Evolutionary conservation across 2,113 vertebrate species (phyloP).

Genomic region (Pterocles burchelli): DNA sequence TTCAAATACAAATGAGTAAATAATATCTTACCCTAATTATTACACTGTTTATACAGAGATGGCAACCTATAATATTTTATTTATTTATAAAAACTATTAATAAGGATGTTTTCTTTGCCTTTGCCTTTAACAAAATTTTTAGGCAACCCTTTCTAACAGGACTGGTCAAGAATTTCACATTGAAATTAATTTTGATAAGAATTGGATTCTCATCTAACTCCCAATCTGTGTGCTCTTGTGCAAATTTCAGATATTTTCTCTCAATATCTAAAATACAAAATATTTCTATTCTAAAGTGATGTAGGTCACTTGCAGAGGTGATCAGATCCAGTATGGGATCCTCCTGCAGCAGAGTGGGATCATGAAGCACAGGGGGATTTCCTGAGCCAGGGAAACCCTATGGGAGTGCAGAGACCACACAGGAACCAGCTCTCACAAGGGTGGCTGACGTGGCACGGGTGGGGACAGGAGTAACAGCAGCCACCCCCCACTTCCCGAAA

Average conservation of each 20-base stretch:
- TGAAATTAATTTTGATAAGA: not conserved
- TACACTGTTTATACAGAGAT: not conserved
- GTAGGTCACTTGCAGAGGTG: not conserved
- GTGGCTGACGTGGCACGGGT: no score
- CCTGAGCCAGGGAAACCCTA: no score
- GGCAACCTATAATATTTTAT: not conserved
- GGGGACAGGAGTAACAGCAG: no score
- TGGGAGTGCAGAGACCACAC: no score
- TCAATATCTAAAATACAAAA: not conserved
- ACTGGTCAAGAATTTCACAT: not conserved
- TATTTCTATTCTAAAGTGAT: not conserved
- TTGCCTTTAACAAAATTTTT: not conserved
- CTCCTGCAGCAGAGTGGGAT: no score
- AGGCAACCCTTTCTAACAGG: not conserved
- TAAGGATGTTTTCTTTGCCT: not conserved
- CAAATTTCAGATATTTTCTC: not conserved
- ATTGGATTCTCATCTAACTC: not conserved
- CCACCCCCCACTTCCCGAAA: no score
- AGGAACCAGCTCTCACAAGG: no score
- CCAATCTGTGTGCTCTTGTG: not conserved
- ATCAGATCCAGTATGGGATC: no score
- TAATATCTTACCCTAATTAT: not conserved
- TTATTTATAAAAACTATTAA: not conserved
- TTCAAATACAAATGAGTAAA: not conserved
- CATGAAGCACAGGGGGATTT: no score